Evolutionary conservation across 2,113 vertebrate species (phyloP), one percentile per base, ranked within the genome.

Genomic region (Phyllopteryx taeniolatus): DNA sequence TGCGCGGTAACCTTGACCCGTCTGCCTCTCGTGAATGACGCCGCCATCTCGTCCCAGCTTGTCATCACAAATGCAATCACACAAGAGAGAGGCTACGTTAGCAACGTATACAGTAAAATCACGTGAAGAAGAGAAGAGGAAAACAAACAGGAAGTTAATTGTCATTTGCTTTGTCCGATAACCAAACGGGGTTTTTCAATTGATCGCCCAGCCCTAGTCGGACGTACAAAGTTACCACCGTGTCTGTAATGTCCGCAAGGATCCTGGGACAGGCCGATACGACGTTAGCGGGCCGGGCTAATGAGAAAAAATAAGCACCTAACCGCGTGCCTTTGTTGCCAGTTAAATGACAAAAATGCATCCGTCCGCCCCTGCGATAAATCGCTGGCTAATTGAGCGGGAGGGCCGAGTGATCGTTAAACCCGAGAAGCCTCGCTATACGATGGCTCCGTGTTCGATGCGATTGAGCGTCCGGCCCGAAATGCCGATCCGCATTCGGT

Each of bases 1-100:
- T 83, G 71, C 79, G 81, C 73, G 77, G 73, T 73, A 83, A 91
- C 88, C 85, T 92, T 91, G 85, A 90, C 87, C 87, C 19, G 74
- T 73, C 75, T 79, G 77, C 74, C 75, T 65, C 31, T 78, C 67
- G 33, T 87, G 86, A 88, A 88, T 86, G 72, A 87, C 57, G 42
- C 77, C 78, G 73, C 71, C 79, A 83, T 57, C 80, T 80, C 84
- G 69, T 80, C 77, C 75, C 78, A 63, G 15, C 69, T 68, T 77
- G 15, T 86, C 76, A 63, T 82, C 82, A 79, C 75, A 69, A 31
- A 76, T 53, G 3, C 75, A 73, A 79, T 75, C 39, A 44, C 27
- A 71, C 73, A 56, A 71, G 80, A 33, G 80, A 72, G 63, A 35
- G 27, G 35, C 33, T 68, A 67, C 74, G 57, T 70, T 66, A 71